phyloP scores from a whole-genome alignment of 2,888 invertebrate genomes.

The Rhagonycha fulva region DNA sequence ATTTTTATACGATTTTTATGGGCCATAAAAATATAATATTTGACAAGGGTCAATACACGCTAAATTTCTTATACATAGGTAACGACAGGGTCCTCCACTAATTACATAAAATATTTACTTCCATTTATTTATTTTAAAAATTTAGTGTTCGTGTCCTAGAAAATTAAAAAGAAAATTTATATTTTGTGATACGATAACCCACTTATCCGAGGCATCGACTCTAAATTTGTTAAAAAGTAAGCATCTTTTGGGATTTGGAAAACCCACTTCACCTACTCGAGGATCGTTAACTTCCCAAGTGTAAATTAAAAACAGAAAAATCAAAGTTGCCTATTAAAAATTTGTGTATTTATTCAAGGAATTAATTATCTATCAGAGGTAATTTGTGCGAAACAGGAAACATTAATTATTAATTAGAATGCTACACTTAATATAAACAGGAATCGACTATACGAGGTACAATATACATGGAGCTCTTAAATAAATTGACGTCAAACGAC shows the following conservation, averaged over 20 bases:
- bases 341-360: neutral
- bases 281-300: neutral
- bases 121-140: neutral
- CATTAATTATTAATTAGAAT: neutral
- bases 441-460: neutral
- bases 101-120: constrained; percentile 4
- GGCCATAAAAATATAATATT: constrained; percentile 5
- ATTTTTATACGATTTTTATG: constrained; percentile 19
- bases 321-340: neutral
- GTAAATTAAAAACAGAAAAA: neutral
- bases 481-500: neutral
- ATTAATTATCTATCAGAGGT: neutral
- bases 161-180: neutral
- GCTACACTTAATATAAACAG: neutral
- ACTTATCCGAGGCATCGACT: neutral
- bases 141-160: neutral
- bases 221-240: neutral
- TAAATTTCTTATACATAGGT: constrained; percentile 4
- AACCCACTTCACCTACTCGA: neutral
- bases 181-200: neutral
- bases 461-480: no score
- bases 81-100: neutral
- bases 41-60: constrained; percentile 14
- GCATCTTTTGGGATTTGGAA: neutral
- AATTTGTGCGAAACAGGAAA: neutral